Evolutionary conservation across 2,113 vertebrate genomes (phyloP), one percentile per base, ranked within the genome.

Genomic region (Caranx melampygus): DNA sequence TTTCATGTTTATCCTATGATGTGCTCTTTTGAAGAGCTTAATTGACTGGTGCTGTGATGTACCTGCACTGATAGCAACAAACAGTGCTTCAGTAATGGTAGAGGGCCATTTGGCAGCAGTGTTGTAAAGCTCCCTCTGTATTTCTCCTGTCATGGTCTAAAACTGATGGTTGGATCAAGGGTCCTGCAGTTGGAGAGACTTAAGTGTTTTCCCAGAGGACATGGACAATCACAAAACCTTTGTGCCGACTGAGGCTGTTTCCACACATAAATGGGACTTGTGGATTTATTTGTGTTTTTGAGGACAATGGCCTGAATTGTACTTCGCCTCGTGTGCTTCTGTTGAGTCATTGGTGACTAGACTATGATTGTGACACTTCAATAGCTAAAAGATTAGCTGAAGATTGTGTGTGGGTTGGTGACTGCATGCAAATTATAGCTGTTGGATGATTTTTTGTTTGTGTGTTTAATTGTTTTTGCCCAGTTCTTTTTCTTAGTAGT

Each of bases 201-300:
- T 31, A 60, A 62, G 57, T 55, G 66, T 44, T 66, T 67, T 75
- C 3, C 61, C 59, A 1, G 12, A 40, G 66, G 33, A 73, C 62
- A 21, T 72, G 35, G 44, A 52, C 34, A 40, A 45, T 70, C n/a
- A 64, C 51, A 70, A 70, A 68, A 31, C 31, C 47, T 35, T 8
- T 7, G 3, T n/a, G 20, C 15, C 2, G 49, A 62, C 31, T 55
- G 15, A 37, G 31, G 20, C 40, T 31, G 15, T 63, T 55, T 47
- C n/a, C 11, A 55, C 15, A 21, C 0, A 0, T 61, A 54, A 45
- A 68, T 61, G 2, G 20, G 20, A 20, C 31, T 54, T 55, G 10
- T 54, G 70, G 70, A 74, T 81, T 74, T 45, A 70, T 72, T 11
- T 63, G 20, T 7, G 15, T 55, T 26, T 74, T 16, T 42, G 54